Evolutionary conservation across 2,888 invertebrate genomes (phyloP), one percentile per base, ranked within the genome.

Genomic region (Helobdella robusta): DNA sequence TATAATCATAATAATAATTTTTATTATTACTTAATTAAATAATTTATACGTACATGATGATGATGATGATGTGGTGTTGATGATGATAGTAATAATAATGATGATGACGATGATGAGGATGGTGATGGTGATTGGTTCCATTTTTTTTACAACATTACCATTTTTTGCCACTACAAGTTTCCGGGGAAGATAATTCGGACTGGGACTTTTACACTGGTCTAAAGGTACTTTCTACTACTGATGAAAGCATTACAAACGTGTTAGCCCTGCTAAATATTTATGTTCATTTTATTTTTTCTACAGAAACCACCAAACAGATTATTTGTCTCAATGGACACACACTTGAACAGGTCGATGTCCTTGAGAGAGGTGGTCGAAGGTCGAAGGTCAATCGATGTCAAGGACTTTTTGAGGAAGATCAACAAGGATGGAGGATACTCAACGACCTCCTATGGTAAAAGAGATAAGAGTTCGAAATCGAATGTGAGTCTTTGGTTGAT

Each of bases 51-150:
- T 6, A 3, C 11, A 40, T 44, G 23, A 60, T 23, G 50, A 48
- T 30, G 48, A 62, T 8, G 50, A 48, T 62, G 62, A 30, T 62
- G 62, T 46, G 62, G 23, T 62, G 50, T 32, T 62, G 62, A 32
- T 50, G 62, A 28, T 50, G 62, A 50, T 62, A 3, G 23, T 62
- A 50, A 34, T 62, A 35, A 62, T 62, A 48, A 20, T 56, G 64
- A 5, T 64, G 54, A 18, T 64, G 56, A 40, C 32, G 46, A 44
- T 48, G 48, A 15, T 44, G 60, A 44, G 4, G 25, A 23, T 60
- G 60, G 2, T 25, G 36, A n/a, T 60, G 60, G 11, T 32, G 35
- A 1, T 23, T 48, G 48, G 4, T 5, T 8, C 25, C 25, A 18
- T 23, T 15, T 23, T 48, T 48, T 2, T 46, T 2, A 46, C 23